Percentiles rank a stretch among this genome's conserved stretches.
phyloP scores from a whole-genome alignment of 2,888 invertebrate species.

The Julus scanicus region DNA sequence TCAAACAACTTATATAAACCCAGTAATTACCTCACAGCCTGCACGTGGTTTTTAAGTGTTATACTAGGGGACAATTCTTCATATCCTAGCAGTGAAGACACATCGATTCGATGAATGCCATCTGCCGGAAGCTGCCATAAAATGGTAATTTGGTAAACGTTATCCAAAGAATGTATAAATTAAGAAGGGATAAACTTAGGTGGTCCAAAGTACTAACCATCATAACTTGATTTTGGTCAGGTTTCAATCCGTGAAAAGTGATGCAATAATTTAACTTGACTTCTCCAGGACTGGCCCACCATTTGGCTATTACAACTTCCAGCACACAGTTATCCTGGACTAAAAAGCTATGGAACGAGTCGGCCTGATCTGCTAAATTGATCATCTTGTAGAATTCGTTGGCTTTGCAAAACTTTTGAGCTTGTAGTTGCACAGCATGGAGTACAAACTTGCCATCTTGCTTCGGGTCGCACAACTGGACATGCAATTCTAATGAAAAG shows the following conservation, averaged over 20 bases:
- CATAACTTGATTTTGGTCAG: slow-evolving; percentile 72
- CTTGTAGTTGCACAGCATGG: slow-evolving; percentile 88
- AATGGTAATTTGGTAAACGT: slow-evolving; percentile 38
- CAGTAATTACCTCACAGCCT: slow-evolving; percentile 63
- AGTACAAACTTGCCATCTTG: slow-evolving; percentile 82
- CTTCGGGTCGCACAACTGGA: slow-evolving; percentile 70
- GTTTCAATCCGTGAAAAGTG: slow-evolving; percentile 83
- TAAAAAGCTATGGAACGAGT: slow-evolving; percentile 68
- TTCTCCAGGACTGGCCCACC: slow-evolving; percentile 92
- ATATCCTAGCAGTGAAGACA: slow-evolving; percentile 75
- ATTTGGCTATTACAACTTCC: slow-evolving; percentile 89
- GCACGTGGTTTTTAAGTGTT: slow-evolving; percentile 79
- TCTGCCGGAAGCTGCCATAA: slow-evolving; percentile 74
- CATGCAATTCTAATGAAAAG: slow-evolving; percentile 63
- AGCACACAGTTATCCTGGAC: slow-evolving; percentile 63
- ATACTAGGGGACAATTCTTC: slow-evolving; percentile 84
- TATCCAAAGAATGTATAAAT: not conserved
- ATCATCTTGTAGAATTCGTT: slow-evolving; percentile 82
- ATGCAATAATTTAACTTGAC: slow-evolving; percentile 79
- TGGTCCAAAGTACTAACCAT: slow-evolving; percentile 69
- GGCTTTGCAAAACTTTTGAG: slow-evolving; percentile 81
- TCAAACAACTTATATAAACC: not conserved
- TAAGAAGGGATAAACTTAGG: not conserved
- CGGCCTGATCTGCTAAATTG: slow-evolving; percentile 76
- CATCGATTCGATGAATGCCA: slow-evolving; percentile 78